phyloP scores from a whole-genome alignment of 2,797 vertebrate genomes.

The Acipenser transmontanus region DNA sequence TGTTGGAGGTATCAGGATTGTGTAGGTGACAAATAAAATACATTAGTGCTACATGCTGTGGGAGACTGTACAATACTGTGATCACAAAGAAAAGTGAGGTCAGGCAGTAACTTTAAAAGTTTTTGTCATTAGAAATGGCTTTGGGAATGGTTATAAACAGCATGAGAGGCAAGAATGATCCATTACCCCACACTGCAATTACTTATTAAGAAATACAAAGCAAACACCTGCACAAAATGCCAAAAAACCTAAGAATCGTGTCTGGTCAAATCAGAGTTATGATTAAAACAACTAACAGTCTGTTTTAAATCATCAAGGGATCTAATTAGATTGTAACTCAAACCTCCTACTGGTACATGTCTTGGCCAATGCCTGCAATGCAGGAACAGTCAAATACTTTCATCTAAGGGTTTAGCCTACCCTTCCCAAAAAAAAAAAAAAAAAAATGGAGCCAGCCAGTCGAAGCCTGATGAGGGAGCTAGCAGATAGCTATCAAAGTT shows the following conservation, averaged over 20 bases:
- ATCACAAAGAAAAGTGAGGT: too few species aligned
- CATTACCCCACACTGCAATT: slow-evolving; percentile 6
- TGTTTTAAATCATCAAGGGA: slow-evolving; percentile 42
- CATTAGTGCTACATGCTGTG: too few species aligned
- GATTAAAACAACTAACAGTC: slow-evolving; percentile 21
- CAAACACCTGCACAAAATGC: slow-evolving; percentile 31
- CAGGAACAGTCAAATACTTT: slow-evolving; percentile 31
- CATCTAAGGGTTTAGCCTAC: slow-evolving; percentile 25
- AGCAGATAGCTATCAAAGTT: slow-evolving; percentile 53
- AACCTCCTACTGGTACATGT: slow-evolving; percentile 31
- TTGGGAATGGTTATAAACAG: too few species aligned
- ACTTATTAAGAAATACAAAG: not conserved
- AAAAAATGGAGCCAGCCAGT: slow-evolving; percentile 30
- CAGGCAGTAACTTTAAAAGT: not conserved
- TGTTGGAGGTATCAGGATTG: too few species aligned
- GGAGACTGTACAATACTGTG: too few species aligned
- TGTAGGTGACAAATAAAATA: too few species aligned
- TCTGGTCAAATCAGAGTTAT: slow-evolving; percentile 21
- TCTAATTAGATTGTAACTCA: slow-evolving; percentile 63
- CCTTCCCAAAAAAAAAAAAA: slow-evolving; percentile 12
- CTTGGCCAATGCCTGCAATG: slow-evolving; percentile 41
- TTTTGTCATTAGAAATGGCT: slow-evolving; percentile 6
- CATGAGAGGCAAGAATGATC: slow-evolving; percentile 1
- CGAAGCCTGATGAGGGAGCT: slow-evolving; percentile 48
- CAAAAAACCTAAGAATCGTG: slow-evolving; percentile 21